phyloP scores from a whole-genome alignment of 2,888 invertebrate species.

The Chironomus riparius region DNA sequence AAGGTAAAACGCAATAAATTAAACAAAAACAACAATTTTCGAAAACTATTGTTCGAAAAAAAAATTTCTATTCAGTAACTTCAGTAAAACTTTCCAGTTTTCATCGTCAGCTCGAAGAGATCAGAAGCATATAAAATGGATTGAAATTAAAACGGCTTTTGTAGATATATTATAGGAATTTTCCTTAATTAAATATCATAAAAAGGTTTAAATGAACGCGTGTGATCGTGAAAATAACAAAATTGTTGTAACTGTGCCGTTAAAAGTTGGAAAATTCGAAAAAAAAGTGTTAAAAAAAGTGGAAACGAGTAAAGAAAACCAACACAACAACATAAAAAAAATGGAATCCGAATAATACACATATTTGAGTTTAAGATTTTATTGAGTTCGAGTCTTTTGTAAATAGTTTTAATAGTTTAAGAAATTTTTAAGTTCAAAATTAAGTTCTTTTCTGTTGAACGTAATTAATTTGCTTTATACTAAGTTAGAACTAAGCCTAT shows the following conservation, averaged over 20 bases:
- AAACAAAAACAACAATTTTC: too few relatives aligned
- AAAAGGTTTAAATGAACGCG: not conserved
- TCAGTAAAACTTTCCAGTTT: not conserved
- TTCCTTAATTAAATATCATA: constrained; percentile 17
- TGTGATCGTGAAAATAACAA: not conserved
- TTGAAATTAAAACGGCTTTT: not conserved
- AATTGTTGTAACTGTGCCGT: not conserved
- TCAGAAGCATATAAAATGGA: constrained; percentile 9
- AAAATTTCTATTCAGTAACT: not conserved
- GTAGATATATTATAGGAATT: constrained; percentile 16
- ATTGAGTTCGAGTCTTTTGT: constrained; percentile 13
- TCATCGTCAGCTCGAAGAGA: constrained; percentile 6
- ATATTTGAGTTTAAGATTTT: constrained; percentile 14
- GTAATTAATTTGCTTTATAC: not conserved
- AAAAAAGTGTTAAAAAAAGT: not conserved
- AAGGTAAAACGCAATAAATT: too few relatives aligned
- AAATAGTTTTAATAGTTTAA: constrained; percentile 17
- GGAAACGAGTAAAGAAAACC: not conserved
- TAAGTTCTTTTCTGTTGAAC: not conserved
- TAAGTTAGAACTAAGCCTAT: constrained; percentile 10
- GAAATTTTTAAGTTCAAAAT: not conserved
- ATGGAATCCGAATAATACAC: constrained; percentile 17
- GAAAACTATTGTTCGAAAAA: not conserved
- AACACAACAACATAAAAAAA: constrained; percentile 24
- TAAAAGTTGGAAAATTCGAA: not conserved